phyloP scores from a whole-genome alignment of 1,140 invertebrate species.

The Calosoma granatense region DNA sequence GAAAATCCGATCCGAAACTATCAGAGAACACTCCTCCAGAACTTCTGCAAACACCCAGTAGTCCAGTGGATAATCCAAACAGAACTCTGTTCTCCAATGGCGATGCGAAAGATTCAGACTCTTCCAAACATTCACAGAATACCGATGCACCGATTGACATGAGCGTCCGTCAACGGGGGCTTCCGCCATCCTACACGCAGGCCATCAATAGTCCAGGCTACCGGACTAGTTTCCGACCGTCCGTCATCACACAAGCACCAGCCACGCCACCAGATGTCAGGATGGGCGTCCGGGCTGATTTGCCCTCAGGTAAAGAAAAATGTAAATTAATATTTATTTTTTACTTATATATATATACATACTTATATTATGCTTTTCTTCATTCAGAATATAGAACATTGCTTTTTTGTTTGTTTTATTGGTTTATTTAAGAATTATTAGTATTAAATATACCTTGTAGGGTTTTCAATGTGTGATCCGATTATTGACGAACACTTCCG shows the following conservation, averaged over 20 bases:
- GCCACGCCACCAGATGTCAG: neutral
- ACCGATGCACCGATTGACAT: slow-evolving; percentile 43
- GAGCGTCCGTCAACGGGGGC: slow-evolving; percentile 38
- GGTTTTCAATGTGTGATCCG: slow-evolving; percentile 66
- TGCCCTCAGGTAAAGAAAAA: slow-evolving; percentile 27
- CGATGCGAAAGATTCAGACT: neutral
- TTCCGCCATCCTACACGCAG: slow-evolving; percentile 43
- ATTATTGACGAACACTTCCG: slow-evolving; percentile 95
- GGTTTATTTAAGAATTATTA: too few species aligned
- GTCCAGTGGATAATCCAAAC: slow-evolving; percentile 13
- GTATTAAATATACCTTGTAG: slow-evolving; percentile 32
- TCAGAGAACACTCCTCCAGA: slow-evolving; percentile 16
- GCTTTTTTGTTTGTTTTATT: slow-evolving; percentile 15
- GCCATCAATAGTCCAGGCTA: slow-evolving; percentile 39
- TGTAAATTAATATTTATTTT: neutral
- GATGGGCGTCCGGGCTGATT: slow-evolving; percentile 19
- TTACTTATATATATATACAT: neutral
- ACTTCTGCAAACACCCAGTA: slow-evolving; percentile 18
- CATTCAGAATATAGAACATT: slow-evolving; percentile 7
- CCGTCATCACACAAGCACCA: slow-evolving; percentile 19
- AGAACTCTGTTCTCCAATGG: neutral
- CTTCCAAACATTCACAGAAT: neutral
- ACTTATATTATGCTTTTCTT: neutral
- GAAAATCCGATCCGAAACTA: slow-evolving; percentile 31
- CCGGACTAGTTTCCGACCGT: slow-evolving; percentile 33